Conservation (phyloP, 35 echinoderm and acorn worm species). For the Amphiura filiformis region DNA sequence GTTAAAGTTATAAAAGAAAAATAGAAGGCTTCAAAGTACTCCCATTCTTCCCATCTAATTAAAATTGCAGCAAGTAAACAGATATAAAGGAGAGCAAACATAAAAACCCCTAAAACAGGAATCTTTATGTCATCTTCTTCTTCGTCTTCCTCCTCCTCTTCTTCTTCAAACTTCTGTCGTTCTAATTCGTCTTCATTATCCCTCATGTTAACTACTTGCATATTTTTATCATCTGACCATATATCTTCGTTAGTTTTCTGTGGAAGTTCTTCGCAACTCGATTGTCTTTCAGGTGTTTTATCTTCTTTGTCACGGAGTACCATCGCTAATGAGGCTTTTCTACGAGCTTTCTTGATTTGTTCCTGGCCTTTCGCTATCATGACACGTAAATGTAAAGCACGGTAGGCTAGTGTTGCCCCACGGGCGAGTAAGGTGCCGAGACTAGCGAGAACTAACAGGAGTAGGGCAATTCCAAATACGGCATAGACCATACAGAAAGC, state of each 20-base stretch:
- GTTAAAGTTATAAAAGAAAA: slow-evolving; percentile 97
- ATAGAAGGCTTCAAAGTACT: slow-evolving; percentile 91
- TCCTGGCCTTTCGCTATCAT: slow-evolving; percentile 8
- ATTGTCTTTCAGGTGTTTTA: background rate
- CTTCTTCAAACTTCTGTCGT: background rate
- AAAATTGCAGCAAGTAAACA: slow-evolving; percentile 60
- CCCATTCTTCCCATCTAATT: slow-evolving; percentile 76
- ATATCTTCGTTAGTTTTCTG: slow-evolving; percentile 3
- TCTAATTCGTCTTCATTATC: slow-evolving; percentile 21
- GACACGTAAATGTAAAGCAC: slow-evolving; percentile 28
- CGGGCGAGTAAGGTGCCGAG: slow-evolving; percentile 72
- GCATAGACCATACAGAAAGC: slow-evolving; percentile 90
- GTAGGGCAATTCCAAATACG: slow-evolving; percentile 78
- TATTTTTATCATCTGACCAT: background rate
- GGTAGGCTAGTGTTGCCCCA: slow-evolving; percentile 67
- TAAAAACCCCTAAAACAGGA: slow-evolving; percentile 59
- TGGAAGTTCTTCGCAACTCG: background rate
- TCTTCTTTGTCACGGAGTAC: background rate
- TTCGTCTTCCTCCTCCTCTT: slow-evolving; percentile 29
- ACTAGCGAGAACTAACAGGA: slow-evolving; percentile 59
- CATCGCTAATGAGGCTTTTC: background rate
- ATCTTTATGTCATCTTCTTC: slow-evolving; percentile 56
- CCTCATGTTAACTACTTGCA: slow-evolving; percentile 18
- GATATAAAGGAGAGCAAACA: slow-evolving; percentile 83
- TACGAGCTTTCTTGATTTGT: background rate